phyloP scores from a whole-genome alignment of 2,797 vertebrate species.

The Menidia menidia region DNA sequence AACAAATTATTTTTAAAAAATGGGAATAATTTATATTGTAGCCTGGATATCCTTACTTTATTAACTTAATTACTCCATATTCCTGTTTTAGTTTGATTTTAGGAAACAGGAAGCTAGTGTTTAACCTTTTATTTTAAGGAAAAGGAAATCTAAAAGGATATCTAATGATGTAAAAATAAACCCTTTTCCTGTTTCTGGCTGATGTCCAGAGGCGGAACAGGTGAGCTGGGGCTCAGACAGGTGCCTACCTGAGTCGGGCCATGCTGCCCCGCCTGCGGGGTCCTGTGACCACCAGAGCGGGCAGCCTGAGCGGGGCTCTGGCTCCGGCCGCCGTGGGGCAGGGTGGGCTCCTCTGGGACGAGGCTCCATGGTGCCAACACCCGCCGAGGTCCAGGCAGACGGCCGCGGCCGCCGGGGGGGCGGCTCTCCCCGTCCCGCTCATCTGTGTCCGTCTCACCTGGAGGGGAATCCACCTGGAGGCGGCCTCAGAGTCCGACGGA shows the following conservation, averaged over 20 bases:
- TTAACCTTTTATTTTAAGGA: no score
- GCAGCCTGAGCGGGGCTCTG: slow-evolving; percentile 68
- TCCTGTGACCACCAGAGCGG: slow-evolving; percentile 54
- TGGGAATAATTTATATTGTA: no score
- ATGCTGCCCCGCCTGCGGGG: slow-evolving; percentile 49
- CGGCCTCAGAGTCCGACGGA: background rate
- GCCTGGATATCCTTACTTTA: no score
- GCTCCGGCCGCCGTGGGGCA: slow-evolving; percentile 2
- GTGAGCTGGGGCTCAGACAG: background rate
- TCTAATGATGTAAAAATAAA: no score
- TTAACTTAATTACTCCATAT: no score
- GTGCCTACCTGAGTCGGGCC: slow-evolving; percentile 70
- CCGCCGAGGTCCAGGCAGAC: slow-evolving; percentile 49
- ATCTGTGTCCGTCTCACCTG: slow-evolving; percentile 50
- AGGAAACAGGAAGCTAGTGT: no score
- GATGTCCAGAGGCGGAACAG: no score
- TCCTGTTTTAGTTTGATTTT: no score
- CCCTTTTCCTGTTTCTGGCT: no score
- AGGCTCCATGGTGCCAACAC: slow-evolving; percentile 45
- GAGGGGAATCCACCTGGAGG: slow-evolving; percentile 10
- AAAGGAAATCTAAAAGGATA: no score
- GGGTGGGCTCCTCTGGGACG: slow-evolving; percentile 40
- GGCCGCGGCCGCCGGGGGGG: slow-evolving; percentile 27
- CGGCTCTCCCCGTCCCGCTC: slow-evolving; percentile 49
- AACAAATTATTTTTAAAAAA: no score